Percentiles rank a stretch among this genome's conserved stretches.
Conservation (phyloP, 30 jellyfish, hydroid and myxozoan species). For the Chrysaora quinquecirrha region DNA sequence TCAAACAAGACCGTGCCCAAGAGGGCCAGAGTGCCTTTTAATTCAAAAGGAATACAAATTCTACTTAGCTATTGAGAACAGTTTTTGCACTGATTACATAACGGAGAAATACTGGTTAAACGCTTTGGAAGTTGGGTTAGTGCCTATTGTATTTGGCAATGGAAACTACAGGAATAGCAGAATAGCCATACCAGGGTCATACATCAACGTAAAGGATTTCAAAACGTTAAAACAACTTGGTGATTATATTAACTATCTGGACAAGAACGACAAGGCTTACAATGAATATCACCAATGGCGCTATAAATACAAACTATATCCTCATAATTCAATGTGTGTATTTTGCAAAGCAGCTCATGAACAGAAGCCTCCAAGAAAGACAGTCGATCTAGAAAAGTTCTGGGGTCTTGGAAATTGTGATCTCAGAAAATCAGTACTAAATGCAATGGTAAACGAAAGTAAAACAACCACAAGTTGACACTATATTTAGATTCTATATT, state of each 20-base stretch:
- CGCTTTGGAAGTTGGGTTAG: constrained; percentile 65
- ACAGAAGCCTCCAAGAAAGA: constrained; percentile 25
- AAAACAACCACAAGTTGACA: background rate
- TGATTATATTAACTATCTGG: constrained; percentile 50
- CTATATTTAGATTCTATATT: too few species aligned
- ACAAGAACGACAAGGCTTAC: constrained; percentile 75
- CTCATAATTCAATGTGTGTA: constrained; percentile 58
- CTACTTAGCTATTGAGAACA: constrained; percentile 86
- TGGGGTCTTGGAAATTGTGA: constrained; percentile 70
- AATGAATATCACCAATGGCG: constrained; percentile 89
- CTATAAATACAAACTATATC: constrained; percentile 41
- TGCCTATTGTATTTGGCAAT: constrained; percentile 88
- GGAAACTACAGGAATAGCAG: constrained; percentile 71
- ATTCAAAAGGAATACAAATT: constrained; percentile 78
- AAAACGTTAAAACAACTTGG: constrained; percentile 50
- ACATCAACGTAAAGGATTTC: constrained; percentile 67
- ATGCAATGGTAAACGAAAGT: background rate
- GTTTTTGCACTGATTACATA: constrained; percentile 83
- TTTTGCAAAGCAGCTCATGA: constrained; percentile 80
- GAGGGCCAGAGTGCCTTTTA: constrained; percentile 51
- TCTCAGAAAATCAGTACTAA: constrained; percentile 4
- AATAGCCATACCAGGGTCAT: constrained; percentile 74
- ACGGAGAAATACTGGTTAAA: constrained; percentile 88
- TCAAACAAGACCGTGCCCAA: constrained; percentile 59
- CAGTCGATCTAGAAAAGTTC: constrained; percentile 57